Percentiles rank a stretch among this genome's conserved stretches.
These are phyloP conservation scores for Rosalia funebris DNA, from an alignment of 2,888 invertebrate species.

Conservation along the genomic window DNA sequence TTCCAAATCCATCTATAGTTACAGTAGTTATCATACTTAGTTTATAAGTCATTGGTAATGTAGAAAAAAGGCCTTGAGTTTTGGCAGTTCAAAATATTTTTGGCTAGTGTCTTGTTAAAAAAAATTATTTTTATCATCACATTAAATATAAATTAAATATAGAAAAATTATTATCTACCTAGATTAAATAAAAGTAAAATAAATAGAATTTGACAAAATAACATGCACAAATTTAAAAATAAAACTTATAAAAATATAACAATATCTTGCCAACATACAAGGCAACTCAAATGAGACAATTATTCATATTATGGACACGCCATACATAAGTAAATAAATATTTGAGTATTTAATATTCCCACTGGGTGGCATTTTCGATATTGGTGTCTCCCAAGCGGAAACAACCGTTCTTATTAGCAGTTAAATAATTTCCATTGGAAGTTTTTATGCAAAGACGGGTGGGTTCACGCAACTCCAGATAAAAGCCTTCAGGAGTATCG, in stretches of 20 bases:
- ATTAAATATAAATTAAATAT: conserved; percentile 39
- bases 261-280: conserved; percentile 30
- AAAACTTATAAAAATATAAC: conserved; percentile 38
- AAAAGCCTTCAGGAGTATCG: conserved; percentile 86
- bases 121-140: conserved; percentile 36
- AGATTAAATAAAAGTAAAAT: conserved; percentile 41
- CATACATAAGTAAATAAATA: conserved; percentile 25
- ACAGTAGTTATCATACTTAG: conserved; percentile 11
- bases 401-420: conserved; percentile 91
- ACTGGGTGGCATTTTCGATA: conserved; percentile 84
- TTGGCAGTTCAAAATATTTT: conserved; percentile 45
- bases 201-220: conserved; percentile 46
- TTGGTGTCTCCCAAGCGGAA: conserved; percentile 85
- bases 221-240: conserved; percentile 37
- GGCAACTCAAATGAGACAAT: conserved; percentile 24
- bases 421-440: conserved; percentile 79
- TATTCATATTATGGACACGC: conserved; percentile 17
- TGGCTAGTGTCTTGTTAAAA: conserved; percentile 42
- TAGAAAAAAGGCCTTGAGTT: conserved; percentile 44
- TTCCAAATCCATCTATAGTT: conserved; percentile 6
- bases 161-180: conserved; percentile 36
- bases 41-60: conserved; percentile 32
- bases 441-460: conserved; percentile 91
- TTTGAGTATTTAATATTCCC: conserved; percentile 82
- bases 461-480: conserved; percentile 91